Percentiles rank a stretch among this genome's conserved stretches.
Evolutionary conservation across 2,797 vertebrate genomes (phyloP).

Genomic region (Microctenopoma stevenorrisi): DNA sequence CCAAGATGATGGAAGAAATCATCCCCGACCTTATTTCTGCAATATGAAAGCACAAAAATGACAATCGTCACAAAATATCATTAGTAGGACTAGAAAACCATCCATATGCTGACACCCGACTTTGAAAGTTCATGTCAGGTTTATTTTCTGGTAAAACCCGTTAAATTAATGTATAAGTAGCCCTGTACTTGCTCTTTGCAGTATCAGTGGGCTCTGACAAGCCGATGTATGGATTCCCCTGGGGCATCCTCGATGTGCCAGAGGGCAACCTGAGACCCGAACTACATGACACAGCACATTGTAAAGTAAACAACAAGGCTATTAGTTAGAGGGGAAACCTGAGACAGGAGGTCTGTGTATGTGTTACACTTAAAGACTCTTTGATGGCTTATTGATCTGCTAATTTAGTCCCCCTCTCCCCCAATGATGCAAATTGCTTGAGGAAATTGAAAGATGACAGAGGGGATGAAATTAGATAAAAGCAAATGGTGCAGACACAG

Average conservation of each 20-base stretch:
- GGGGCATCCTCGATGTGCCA: constrained; percentile 29
- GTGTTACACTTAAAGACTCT: constrained; percentile 82
- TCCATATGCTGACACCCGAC: too few species aligned
- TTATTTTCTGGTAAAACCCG: constrained; percentile 4
- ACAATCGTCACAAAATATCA: constrained; percentile 13
- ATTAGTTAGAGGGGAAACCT: constrained; percentile 86
- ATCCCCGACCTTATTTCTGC: constrained; percentile 26
- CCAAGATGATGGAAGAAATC: constrained; percentile 61
- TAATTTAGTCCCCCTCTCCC: constrained; percentile 84
- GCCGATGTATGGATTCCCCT: constrained; percentile 30
- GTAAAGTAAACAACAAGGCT: constrained; percentile 90
- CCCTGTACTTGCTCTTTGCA: constrained; percentile 1
- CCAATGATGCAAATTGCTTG: constrained; percentile 79
- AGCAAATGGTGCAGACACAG: constrained; percentile 62
- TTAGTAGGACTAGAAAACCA: not conserved
- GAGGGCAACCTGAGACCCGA: constrained; percentile 58
- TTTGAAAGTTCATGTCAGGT: too few species aligned
- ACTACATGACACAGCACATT: constrained; percentile 82
- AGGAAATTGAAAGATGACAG: constrained; percentile 86
- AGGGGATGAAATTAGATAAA: constrained; percentile 72
- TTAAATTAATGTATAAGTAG: not conserved
- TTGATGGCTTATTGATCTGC: constrained; percentile 89
- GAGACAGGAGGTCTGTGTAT: constrained; percentile 75
- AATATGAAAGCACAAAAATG: constrained; percentile 33
- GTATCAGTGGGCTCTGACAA: not conserved